Conservation (phyloP, 2,113 vertebrate genomes). For the Pelecanus crispus region DNA sequence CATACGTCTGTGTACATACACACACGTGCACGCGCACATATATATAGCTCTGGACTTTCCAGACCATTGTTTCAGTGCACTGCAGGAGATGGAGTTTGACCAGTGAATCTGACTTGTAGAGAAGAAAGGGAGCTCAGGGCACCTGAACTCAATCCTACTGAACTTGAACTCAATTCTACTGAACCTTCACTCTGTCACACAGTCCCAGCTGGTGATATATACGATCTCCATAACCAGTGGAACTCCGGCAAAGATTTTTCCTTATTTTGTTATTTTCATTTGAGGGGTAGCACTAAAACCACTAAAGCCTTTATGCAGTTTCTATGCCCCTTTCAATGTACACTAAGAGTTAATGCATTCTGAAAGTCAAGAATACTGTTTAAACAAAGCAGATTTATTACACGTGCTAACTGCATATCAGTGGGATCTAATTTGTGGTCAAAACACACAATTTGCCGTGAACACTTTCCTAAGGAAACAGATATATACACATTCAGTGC, state of each 20-base stretch:
- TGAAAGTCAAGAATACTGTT: not conserved
- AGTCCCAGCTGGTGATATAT: not conserved
- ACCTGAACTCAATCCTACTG: not conserved
- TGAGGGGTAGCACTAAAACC: not conserved
- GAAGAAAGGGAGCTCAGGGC: not conserved
- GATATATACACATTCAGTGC: not conserved
- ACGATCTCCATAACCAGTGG: not conserved
- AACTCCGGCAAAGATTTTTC: not conserved
- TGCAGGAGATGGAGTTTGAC: not conserved
- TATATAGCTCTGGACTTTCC: not conserved
- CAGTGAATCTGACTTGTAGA: not conserved
- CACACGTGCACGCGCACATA: not conserved
- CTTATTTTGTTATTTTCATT: not conserved
- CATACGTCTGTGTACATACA: fast-evolving
- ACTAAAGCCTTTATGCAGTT: not conserved
- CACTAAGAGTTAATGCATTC: not conserved
- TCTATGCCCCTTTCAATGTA: not conserved
- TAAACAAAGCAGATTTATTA: slow-evolving; percentile 38
- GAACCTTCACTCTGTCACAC: not conserved
- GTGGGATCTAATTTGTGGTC: slow-evolving; percentile 27
- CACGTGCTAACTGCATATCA: not conserved
- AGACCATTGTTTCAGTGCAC: not conserved
- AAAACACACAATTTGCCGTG: slow-evolving; percentile 32
- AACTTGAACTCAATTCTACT: not conserved
- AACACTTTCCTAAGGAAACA: slow-evolving; percentile 41